Conservation (phyloP, 2,888 invertebrate genomes). For the Anarsia innoxiella region DNA sequence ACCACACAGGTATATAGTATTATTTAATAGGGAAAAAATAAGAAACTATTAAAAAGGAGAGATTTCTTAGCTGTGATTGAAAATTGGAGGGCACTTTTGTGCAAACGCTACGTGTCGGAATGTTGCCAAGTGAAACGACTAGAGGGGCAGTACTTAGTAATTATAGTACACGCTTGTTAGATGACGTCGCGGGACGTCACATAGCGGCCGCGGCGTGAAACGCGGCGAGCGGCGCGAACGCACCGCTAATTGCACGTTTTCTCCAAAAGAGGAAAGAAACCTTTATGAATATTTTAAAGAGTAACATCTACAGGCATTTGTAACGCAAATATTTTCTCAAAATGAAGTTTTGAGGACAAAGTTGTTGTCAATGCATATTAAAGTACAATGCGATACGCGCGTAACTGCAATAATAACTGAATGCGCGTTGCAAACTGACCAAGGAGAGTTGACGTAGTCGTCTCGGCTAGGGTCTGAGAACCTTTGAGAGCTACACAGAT, state of each 20-base stretch:
- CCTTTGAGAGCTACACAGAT: no score
- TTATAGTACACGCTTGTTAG: constrained; percentile 17
- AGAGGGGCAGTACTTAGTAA: constrained; percentile 16
- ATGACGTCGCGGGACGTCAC: background rate
- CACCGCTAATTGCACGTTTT: no score
- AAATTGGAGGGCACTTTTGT: constrained; percentile 65
- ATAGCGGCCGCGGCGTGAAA: background rate
- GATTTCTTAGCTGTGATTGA: constrained; percentile 72
- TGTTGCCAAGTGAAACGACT: constrained; percentile 21
- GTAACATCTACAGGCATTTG: constrained; percentile 27
- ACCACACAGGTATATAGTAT: constrained; percentile 68
- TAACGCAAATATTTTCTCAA: constrained; percentile 45
- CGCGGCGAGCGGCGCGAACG: constrained; percentile 12
- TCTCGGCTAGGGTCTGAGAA: no score
- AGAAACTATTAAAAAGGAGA: constrained; percentile 62
- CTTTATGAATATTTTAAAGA: constrained; percentile 22
- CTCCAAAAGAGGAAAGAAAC: constrained; percentile 14
- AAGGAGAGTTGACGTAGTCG: no score
- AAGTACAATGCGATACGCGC: constrained; percentile 60
- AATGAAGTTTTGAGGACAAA: no score
- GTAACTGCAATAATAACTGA: constrained; percentile 3
- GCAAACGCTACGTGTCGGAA: constrained; percentile 50
- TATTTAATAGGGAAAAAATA: constrained; percentile 49
- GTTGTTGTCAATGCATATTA: constrained; percentile 54
- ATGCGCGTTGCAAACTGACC: background rate